Evolutionary conservation across 2,113 vertebrate genomes (phyloP).

Genomic region (Egretta garzetta): DNA sequence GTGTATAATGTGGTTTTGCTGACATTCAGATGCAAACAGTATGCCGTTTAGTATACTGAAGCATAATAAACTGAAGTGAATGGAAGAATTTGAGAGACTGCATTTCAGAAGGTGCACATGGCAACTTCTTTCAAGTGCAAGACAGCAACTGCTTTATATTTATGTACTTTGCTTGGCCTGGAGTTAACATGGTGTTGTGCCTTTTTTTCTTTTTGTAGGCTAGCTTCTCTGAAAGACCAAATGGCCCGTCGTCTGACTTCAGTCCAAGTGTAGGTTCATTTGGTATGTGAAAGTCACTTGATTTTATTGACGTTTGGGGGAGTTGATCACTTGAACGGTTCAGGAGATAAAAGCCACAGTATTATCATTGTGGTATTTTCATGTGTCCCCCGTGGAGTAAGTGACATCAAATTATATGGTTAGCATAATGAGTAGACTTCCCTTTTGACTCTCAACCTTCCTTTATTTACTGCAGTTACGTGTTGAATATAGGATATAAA

Average conservation of each 20-base stretch:
- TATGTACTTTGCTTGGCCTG: not conserved
- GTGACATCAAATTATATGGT: not conserved
- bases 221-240: constrained; percentile 29
- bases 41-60: not conserved
- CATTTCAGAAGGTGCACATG: not conserved
- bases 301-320: not conserved
- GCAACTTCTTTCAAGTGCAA: not conserved
- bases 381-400: fast-evolving
- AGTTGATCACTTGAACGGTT: not conserved
- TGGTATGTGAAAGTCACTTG: constrained; percentile 49
- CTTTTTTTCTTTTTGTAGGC: constrained; percentile 26
- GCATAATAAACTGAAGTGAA: not conserved
- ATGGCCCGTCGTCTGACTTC: constrained; percentile 1
- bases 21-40: not conserved
- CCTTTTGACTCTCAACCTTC: fast-evolving
- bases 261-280: not conserved
- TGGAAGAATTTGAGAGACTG: not conserved
- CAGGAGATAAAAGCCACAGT: fast-evolving
- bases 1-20: not conserved
- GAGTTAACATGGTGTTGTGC: not conserved
- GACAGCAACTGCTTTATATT: not conserved
- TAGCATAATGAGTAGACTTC: not conserved
- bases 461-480: not conserved
- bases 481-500: not conserved
- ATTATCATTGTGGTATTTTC: not conserved